Base-by-base conservation (phyloP, 2,888 invertebrate species). In the Gryllus longicercus region DNA sequence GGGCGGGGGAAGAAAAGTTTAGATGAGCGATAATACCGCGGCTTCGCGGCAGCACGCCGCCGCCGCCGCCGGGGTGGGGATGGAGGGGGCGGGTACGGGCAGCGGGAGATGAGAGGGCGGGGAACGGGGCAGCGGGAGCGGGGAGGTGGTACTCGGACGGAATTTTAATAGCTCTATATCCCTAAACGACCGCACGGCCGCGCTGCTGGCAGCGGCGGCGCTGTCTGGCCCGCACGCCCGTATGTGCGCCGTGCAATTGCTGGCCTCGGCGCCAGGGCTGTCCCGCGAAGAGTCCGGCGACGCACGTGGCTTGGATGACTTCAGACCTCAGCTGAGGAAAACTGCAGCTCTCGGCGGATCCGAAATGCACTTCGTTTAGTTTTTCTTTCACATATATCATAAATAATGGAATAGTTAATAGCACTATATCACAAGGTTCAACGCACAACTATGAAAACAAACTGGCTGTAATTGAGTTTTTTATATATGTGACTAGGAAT, bases 1-100 rank as follows among this genome's bases (percentile, higher is more conserved):
- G n/a, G 63, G 63, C 63, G 14, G 4, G n/a, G 16, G 63, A n/a
- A n/a, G 14, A 18, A 63, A 63, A 63, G 63, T 63, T 63, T 63
- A 63, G 63, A 63, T 63, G 63, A 63, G 63, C 63, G 63, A 63
- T 63, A 63, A 63, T 63, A 63, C 63, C 63, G n/a, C 63, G 63
- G n/a, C 38, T 38, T 38, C 38, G 38, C 5, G 38, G 38, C 38
- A 38, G 38, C 38, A 38, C 38, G 63, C 14, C 14, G 16, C 63
- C 63, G 63, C 63, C 14, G 63, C 14, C 14, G 63, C 63, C 18
- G 18, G 3, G 51, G 51, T 51, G 51, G 1, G 16, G 12, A 16
- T 11, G n/a, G 10, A 11, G 8, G 63, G 16, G 63, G 63, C 63
- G 63, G 3, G 63, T 11, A 14, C 10, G 14, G 14, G n/a, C 63